Evolutionary conservation across 2,113 vertebrate genomes (phyloP).

Genomic region (Phylloscopus trochiloides): DNA sequence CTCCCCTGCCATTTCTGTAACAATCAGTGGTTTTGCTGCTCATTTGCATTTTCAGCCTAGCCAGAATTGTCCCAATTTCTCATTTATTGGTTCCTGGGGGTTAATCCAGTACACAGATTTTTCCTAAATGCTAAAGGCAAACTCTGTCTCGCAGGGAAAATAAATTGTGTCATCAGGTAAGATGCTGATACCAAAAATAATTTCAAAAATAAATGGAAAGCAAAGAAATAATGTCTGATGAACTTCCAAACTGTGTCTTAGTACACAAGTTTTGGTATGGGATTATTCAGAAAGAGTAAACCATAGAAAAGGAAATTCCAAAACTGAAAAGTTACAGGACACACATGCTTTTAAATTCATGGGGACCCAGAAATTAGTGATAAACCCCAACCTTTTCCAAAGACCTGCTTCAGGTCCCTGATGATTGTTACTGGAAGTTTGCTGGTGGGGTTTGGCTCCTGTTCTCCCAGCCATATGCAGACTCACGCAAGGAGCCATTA

Average conservation of each 20-base stretch:
- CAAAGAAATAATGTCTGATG: not conserved
- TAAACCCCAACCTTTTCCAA: not conserved
- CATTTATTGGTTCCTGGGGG: not conserved
- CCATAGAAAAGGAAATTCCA: not conserved
- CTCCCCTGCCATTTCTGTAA: not conserved
- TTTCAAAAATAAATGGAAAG: not conserved
- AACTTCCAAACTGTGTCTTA: not conserved
- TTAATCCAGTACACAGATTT: not conserved
- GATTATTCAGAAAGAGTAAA: not conserved
- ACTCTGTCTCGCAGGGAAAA: not conserved
- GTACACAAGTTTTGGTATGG: not conserved
- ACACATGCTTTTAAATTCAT: not conserved
- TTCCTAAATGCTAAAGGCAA: not conserved
- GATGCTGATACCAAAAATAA: not conserved
- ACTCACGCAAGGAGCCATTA: slow-evolving; percentile 21
- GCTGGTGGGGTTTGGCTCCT: slow-evolving; percentile 14
- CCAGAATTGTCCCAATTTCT: not conserved
- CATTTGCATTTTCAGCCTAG: not conserved
- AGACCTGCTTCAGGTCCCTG: not conserved
- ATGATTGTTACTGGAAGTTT: not conserved
- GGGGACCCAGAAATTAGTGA: not conserved
- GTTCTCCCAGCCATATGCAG: slow-evolving; percentile 23
- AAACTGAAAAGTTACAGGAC: not conserved
- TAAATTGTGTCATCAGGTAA: not conserved
- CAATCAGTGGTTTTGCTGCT: not conserved